Conservation (phyloP, 1,140 invertebrate genomes). For the Heliconius hewitsoni region DNA sequence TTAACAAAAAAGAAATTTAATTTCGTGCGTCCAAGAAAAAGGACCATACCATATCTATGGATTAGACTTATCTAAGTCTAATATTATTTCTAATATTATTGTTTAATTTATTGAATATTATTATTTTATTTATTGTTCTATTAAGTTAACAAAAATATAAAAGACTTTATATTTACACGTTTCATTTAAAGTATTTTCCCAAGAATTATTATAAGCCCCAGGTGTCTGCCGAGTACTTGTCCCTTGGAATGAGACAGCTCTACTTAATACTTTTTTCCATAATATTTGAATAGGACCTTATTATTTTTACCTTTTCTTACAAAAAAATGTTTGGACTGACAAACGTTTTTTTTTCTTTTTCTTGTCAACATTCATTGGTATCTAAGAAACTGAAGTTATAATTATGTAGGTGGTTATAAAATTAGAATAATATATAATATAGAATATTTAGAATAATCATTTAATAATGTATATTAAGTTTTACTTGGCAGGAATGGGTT, state of each 20-base stretch:
- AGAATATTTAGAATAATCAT: background rate
- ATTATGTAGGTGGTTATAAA: background rate
- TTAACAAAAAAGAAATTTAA: no score
- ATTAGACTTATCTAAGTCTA: no score
- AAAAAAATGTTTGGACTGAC: background rate
- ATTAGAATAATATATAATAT: background rate
- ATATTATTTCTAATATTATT: no score
- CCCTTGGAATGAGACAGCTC: background rate
- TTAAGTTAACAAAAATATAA: no score
- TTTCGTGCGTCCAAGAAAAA: no score
- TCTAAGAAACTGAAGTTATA: background rate
- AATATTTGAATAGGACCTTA: constrained; percentile 11
- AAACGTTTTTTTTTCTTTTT: background rate
- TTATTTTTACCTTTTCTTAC: background rate
- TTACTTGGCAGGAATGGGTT: background rate
- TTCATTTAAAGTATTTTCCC: background rate
- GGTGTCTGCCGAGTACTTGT: constrained; percentile 4
- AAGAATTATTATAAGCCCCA: background rate
- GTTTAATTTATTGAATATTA: no score
- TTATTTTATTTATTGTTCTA: no score
- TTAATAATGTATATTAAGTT: background rate
- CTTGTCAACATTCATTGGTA: background rate
- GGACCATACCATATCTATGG: no score
- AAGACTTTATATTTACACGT: background rate
- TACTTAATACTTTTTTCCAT: constrained; percentile 1